Percentiles rank a stretch among this genome's conserved stretches.
phyloP scores from a whole-genome alignment of 2,113 vertebrate genomes.

The Ginglymostoma cirratum region DNA sequence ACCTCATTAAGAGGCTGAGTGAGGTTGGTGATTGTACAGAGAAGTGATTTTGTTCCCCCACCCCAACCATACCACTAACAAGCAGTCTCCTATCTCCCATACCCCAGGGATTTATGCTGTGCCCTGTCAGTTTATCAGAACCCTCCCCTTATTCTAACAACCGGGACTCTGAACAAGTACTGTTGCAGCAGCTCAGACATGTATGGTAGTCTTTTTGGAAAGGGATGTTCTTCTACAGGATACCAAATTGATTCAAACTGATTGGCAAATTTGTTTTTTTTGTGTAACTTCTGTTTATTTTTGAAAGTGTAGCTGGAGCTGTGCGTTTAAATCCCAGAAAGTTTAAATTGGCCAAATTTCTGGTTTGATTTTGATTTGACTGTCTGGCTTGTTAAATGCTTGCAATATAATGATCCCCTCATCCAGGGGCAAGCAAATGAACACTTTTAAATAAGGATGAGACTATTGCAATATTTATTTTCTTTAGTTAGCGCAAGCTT shows the following conservation, averaged over 20 bases:
- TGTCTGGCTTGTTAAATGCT: not conserved
- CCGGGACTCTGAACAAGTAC: not conserved
- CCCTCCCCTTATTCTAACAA: not conserved
- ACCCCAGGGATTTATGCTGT: not conserved
- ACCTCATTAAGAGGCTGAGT: not conserved
- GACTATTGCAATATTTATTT: not conserved
- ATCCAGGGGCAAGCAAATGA: too few relatives aligned
- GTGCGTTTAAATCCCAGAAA: not conserved
- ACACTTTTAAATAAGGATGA: not conserved
- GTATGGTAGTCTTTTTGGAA: not conserved
- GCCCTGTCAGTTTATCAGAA: not conserved
- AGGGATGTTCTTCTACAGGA: not conserved
- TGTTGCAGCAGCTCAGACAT: not conserved
- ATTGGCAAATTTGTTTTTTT: not conserved
- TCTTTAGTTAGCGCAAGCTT: not conserved
- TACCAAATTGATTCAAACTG: not conserved
- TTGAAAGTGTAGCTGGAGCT: not conserved
- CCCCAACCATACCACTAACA: not conserved
- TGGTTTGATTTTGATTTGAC: not conserved
- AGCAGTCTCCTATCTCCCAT: not conserved
- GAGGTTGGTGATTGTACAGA: not conserved
- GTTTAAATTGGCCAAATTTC: not conserved
- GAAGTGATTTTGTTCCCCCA: not conserved
- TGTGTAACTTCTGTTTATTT: not conserved
- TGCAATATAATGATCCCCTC: not conserved